Conservation (phyloP, 2,797 vertebrate genomes). For the Morelia viridis region DNA sequence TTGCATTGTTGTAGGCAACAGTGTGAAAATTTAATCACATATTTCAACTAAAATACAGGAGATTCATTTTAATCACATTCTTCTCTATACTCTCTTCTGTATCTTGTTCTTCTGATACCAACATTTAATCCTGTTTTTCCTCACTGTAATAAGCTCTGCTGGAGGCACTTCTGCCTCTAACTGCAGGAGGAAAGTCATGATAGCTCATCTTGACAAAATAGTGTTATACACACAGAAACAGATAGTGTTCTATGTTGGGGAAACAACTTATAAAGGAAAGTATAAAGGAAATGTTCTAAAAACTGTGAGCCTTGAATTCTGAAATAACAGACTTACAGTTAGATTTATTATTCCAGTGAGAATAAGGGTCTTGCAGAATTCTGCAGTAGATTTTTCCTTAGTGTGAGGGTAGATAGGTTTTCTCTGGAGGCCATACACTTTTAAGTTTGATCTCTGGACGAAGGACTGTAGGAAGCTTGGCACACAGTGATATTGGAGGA, state of each 20-base stretch:
- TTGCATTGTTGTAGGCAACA: neutral
- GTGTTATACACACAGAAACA: too few relatives aligned
- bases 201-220: neutral
- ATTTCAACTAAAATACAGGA: too few relatives aligned
- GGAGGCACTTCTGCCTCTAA: neutral
- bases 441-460: neutral
- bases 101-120: neutral
- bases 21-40: too few relatives aligned
- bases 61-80: neutral
- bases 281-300: neutral
- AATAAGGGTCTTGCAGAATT: neutral
- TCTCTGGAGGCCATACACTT: neutral
- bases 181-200: neutral
- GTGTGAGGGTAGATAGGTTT: too few relatives aligned
- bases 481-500: too few relatives aligned
- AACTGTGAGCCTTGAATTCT: neutral
- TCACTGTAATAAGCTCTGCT: neutral
- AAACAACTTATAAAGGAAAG: too few relatives aligned
- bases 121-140: neutral
- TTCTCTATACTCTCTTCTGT: neutral
- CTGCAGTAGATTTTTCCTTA: neutral
- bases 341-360: neutral
- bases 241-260: too few relatives aligned
- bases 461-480: too few relatives aligned
- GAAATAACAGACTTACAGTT: neutral